A percentile compares a stretch with the other conserved stretches of the same genome.
These are phyloP conservation scores for Rutpela maculata DNA, from an alignment of 2,888 invertebrate genomes.

Conservation along the genomic window DNA sequence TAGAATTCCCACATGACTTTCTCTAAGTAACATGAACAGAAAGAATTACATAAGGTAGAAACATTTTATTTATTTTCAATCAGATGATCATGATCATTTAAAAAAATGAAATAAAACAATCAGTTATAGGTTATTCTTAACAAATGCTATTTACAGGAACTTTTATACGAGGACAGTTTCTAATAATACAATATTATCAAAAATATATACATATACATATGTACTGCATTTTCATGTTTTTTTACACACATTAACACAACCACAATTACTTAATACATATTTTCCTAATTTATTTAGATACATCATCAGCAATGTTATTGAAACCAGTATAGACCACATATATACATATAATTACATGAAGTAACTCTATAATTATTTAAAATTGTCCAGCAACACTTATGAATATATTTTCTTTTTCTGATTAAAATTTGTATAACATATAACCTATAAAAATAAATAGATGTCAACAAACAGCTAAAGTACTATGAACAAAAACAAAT, in stretches of 20 bases:
- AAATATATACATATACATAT: not conserved
- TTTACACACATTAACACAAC: not conserved
- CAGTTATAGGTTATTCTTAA: not conserved
- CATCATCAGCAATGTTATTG: not conserved
- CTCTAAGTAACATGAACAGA: not conserved
- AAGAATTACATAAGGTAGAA: not conserved
- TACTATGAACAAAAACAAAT: not conserved
- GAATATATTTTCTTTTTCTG: not conserved
- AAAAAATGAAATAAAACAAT: not conserved
- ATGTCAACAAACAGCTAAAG: not conserved
- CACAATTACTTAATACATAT: not conserved
- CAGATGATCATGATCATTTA: not conserved
- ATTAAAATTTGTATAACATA: not conserved
- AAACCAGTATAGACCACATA: not conserved
- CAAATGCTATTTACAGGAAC: slow-evolving; percentile 4
- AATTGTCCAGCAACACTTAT: not conserved
- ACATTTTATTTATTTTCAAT: not conserved
- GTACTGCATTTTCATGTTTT: not conserved
- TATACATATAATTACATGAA: not conserved
- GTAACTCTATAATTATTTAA: not conserved
- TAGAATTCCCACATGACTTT: no score
- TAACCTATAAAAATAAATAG: not conserved
- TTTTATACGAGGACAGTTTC: not conserved
- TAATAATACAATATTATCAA: not conserved
- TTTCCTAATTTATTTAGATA: not conserved